These are phyloP conservation scores for Phocoena sinus DNA, from an alignment of 2,113 vertebrate genomes.

Conservation along the genomic window DNA sequence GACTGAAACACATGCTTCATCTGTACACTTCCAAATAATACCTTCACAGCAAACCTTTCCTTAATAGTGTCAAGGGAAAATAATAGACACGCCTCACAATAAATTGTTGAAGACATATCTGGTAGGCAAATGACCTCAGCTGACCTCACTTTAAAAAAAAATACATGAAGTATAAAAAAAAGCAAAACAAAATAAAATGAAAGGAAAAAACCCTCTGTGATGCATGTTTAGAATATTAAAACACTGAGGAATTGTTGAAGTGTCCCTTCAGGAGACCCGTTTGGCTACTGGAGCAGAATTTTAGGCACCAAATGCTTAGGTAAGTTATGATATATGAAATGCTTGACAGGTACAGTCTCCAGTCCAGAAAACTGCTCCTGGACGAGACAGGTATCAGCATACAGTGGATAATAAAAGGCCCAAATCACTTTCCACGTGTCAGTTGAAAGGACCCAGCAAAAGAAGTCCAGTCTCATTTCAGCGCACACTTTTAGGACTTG, in stretches of 20 bases:
- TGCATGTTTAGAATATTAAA: background rate
- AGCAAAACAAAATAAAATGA: background rate
- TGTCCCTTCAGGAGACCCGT: background rate
- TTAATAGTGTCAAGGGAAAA: constrained; percentile 38
- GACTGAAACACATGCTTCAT: constrained; percentile 24
- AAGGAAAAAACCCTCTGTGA: background rate
- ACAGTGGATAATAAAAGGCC: background rate
- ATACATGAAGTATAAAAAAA: background rate
- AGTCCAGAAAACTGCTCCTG: background rate
- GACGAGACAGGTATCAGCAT: background rate
- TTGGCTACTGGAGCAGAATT: background rate
- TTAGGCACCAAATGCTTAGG: background rate
- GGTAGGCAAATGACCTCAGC: background rate
- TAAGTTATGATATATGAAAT: background rate
- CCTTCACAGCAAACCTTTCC: background rate
- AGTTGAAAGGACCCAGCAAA: background rate
- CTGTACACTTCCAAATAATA: constrained; percentile 32
- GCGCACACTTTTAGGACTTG: background rate
- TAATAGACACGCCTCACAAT: background rate
- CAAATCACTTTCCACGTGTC: constrained; percentile 13
- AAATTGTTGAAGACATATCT: background rate
- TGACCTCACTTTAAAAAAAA: background rate
- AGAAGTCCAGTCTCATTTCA: constrained; percentile 9
- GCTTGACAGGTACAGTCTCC: background rate
- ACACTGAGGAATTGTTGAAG: background rate